Evolutionary conservation across 2,888 invertebrate genomes (phyloP).

Genomic region (Caenorhabditis panamensis): DNA sequence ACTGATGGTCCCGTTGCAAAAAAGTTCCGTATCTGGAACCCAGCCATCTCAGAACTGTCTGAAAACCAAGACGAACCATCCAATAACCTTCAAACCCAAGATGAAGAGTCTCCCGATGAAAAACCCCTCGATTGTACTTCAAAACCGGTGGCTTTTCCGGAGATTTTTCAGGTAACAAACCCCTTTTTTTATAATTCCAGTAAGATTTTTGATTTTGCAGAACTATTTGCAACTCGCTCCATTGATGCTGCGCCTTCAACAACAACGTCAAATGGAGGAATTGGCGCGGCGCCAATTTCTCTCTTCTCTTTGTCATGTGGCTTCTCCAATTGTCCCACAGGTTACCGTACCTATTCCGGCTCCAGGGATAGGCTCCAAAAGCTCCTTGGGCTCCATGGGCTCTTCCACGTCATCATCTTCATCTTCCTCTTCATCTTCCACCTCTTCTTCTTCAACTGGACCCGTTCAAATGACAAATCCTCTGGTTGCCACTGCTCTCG

Average conservation of each 20-base stretch:
- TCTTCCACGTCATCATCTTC: constrained; percentile 12
- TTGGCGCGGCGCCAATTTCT: constrained; percentile 61
- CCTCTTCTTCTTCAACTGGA: constrained; percentile 3
- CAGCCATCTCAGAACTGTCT: constrained; percentile 61
- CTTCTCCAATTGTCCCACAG: constrained; percentile 9
- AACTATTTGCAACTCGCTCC: constrained; percentile 72
- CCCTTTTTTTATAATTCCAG: background rate
- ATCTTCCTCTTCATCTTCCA: constrained; percentile 10
- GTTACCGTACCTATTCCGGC: background rate
- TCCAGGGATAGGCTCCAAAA: background rate
- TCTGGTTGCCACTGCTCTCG: constrained; percentile 70
- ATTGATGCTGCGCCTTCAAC: constrained; percentile 65
- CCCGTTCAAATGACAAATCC: constrained; percentile 64
- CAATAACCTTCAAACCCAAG: constrained; percentile 14
- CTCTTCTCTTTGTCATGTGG: constrained; percentile 19
- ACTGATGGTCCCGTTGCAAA: constrained; percentile 69
- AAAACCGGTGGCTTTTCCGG: constrained; percentile 26
- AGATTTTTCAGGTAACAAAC: constrained; percentile 47
- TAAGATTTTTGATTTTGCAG: constrained; percentile 45
- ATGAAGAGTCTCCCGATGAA: constrained; percentile 33
- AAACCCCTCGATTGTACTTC: constrained; percentile 56
- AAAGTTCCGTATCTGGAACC: constrained; percentile 74
- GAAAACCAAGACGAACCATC: constrained; percentile 29
- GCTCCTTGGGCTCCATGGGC: too few relatives aligned
- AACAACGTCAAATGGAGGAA: constrained; percentile 67